Evolutionary conservation across 1,140 invertebrate genomes (phyloP), one percentile per base, ranked within the genome.

Genomic region (Catajapyx aquilonaris): DNA sequence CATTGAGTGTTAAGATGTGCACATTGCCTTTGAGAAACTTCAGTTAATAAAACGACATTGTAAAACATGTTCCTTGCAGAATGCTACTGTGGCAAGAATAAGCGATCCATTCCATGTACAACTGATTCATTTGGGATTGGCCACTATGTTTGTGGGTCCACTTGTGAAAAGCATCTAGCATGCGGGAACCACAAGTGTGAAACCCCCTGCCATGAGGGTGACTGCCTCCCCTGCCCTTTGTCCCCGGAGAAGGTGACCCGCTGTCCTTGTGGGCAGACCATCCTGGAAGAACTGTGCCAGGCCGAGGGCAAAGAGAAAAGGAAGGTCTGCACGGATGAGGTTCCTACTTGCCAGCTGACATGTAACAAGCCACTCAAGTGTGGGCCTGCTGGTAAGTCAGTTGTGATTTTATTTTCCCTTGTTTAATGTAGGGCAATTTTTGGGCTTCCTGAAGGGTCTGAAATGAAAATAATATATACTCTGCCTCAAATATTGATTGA

Each of bases 211-310:
- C 85, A 90, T 55, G 52, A 62, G 20, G 77, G 67, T 31, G 53
- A 57, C 7, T 80, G 74, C 48, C 41, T 20, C 16, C 22, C 40
- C 13, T 60, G 55, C 41, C 39, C 22, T 40, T 38, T 33, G 38
- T 39, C 18, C 42, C 69, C 76, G 0, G 62, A 69, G 10, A 48
- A 60, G 16, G 65, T 90, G 7, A 70, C 58, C 5, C 64, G 62
- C n/a, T 96, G 90, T 55, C 80, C 74, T 1, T 96, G 90, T 57
- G 84, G 80, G 0, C 73, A 84, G 54, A 79, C 68, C 4, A 48
- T 52, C 2, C 45, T 68, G 11, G 30, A 42, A 19, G 50, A 60
- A 5, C 43, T 64, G 2, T 43, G 44, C 28, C 30, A 44, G 21
- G 19, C 35, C 5, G 42, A 49, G 21, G 39, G 41, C 18, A 41